Percentiles rank a stretch among this genome's conserved stretches.
phyloP scores from a whole-genome alignment of 2,113 vertebrate species.

The Channa maculata region DNA sequence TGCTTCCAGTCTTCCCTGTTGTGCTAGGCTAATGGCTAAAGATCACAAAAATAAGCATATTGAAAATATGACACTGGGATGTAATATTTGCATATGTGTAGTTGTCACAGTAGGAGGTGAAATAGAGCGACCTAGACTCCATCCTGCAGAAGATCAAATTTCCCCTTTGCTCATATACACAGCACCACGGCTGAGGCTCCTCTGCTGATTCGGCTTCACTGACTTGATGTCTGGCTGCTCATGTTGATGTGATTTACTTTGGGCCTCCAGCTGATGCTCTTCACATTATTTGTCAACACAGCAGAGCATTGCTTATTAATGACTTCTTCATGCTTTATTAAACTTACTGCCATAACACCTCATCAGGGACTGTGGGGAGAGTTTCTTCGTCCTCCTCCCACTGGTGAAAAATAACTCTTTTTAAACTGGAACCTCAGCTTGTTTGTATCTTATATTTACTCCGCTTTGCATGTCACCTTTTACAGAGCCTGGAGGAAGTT shows the following conservation, averaged over 20 bases:
- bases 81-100: background rate
- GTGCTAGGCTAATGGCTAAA: too few relatives aligned
- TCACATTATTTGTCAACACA: slow-evolving; percentile 86
- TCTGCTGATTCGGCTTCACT: slow-evolving; percentile 33
- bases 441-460: slow-evolving; percentile 31
- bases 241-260: slow-evolving; percentile 80
- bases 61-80: background rate
- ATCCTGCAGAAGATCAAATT: slow-evolving; percentile 3
- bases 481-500: slow-evolving; percentile 8
- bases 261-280: slow-evolving; percentile 69
- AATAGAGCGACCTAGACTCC: background rate
- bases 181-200: background rate
- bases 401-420: slow-evolving; percentile 18
- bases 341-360: slow-evolving; percentile 86
- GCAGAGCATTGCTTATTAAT: slow-evolving; percentile 89
- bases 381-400: slow-evolving; percentile 36
- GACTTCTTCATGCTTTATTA: slow-evolving; percentile 88
- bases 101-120: background rate
- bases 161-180: slow-evolving; percentile 3
- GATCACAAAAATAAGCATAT: too few relatives aligned
- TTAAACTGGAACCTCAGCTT: slow-evolving; percentile 23
- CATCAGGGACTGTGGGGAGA: slow-evolving; percentile 75
- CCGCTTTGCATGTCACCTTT: slow-evolving; percentile 6
- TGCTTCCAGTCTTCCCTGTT: too few relatives aligned
- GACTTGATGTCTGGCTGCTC: slow-evolving; percentile 67